Conservation (phyloP, 2,888 invertebrate genomes). For the Erebia aethiops region DNA sequence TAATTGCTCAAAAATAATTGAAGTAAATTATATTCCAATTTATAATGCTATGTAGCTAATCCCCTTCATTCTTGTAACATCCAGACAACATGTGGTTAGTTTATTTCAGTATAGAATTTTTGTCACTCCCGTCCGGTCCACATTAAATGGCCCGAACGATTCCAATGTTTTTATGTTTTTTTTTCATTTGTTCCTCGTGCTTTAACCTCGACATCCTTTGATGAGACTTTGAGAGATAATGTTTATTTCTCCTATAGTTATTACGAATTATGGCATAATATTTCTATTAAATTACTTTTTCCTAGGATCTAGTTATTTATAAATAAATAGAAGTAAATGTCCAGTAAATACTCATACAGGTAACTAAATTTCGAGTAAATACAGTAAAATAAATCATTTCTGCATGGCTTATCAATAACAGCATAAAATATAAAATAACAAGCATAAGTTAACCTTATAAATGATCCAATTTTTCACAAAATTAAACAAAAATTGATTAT, state of each 20-base stretch:
- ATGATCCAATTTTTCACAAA: not conserved
- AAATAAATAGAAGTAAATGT: no score
- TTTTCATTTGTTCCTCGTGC: slow-evolving; percentile 46
- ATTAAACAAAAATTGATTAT: not conserved
- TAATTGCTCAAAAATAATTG: not conserved
- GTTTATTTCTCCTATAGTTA: slow-evolving; percentile 4
- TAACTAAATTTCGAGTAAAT: no score
- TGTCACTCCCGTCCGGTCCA: slow-evolving; percentile 81
- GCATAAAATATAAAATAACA: no score
- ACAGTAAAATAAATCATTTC: no score
- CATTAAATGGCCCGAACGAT: slow-evolving; percentile 80
- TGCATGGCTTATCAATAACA: no score
- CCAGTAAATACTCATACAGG: no score
- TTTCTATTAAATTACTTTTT: no score
- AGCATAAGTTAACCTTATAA: no score
- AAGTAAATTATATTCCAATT: slow-evolving; percentile 20
- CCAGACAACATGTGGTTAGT: slow-evolving; percentile 75
- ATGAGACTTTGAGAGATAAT: slow-evolving; percentile 48
- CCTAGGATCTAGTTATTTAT: no score
- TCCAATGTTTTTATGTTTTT: slow-evolving; percentile 68
- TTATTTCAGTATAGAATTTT: slow-evolving; percentile 81
- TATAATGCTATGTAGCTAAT: slow-evolving; percentile 41
- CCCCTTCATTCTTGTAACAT: slow-evolving; percentile 58
- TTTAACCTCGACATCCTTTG: slow-evolving; percentile 76
- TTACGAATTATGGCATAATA: not conserved